Evolutionary conservation across 2,797 vertebrate genomes (phyloP).

Genomic region (Dicrostonyx torquatus): DNA sequence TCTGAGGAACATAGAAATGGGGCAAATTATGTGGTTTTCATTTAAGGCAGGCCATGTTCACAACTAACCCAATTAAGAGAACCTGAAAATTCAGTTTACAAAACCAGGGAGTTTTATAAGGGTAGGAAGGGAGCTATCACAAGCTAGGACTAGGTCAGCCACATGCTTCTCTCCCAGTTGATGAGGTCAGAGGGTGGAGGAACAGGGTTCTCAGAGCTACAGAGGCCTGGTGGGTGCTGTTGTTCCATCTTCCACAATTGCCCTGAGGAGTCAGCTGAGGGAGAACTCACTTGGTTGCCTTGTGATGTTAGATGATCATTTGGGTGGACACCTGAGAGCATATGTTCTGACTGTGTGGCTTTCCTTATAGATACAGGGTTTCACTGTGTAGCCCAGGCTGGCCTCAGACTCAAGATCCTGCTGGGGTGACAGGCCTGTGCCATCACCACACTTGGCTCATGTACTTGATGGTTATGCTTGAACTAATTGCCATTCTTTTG

Average conservation of each 20-base stretch:
- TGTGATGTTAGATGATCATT: not conserved
- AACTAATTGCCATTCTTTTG: slow-evolving; percentile 13
- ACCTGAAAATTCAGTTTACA: not conserved
- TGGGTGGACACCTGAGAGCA: not conserved
- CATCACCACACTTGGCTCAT: not conserved
- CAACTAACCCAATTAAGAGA: not conserved
- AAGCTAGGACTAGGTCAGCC: not conserved
- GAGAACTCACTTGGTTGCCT: not conserved
- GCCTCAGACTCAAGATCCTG: not conserved
- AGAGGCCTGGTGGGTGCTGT: not conserved
- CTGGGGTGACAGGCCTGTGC: not conserved
- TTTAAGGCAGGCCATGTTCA: not conserved
- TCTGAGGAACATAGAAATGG: slow-evolving; percentile 3
- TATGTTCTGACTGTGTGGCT: not conserved
- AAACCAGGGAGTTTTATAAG: not conserved
- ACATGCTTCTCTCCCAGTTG: fast-evolving
- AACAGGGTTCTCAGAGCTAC: not conserved
- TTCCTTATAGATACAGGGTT: not conserved
- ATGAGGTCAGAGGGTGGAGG: not conserved
- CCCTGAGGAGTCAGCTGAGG: not conserved
- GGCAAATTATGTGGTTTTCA: not conserved
- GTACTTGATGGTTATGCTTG: not conserved
- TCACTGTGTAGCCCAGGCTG: not conserved
- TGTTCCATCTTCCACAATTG: not conserved
- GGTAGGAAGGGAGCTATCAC: not conserved